phyloP scores from a whole-genome alignment of 2,888 invertebrate species.

The Nomada flava region DNA sequence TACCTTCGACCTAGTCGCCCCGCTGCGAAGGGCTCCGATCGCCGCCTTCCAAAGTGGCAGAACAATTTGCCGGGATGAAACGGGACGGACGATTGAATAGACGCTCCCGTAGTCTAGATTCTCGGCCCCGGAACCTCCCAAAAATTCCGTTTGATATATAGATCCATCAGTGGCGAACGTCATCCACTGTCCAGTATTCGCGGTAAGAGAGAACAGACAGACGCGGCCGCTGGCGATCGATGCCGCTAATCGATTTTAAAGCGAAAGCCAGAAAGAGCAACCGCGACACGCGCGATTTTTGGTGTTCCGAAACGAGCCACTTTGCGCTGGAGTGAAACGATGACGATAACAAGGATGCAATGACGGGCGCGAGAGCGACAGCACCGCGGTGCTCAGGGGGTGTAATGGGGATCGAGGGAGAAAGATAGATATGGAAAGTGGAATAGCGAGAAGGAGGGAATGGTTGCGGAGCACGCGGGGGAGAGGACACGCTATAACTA shows the following conservation, averaged over 20 bases:
- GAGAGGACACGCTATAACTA: constrained; percentile 70
- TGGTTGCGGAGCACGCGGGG: constrained; percentile 42
- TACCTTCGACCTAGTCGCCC: neutral
- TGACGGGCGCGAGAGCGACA: constrained; percentile 67
- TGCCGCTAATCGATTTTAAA: constrained; percentile 52
- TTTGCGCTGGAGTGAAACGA: constrained; percentile 68
- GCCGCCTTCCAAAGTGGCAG: too few species aligned
- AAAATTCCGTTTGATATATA: neutral
- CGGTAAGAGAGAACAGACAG: constrained; percentile 29
- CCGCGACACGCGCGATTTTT: constrained; percentile 54
- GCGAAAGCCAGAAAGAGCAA: constrained; percentile 57
- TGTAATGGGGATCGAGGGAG: constrained; percentile 43
- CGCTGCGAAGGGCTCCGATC: too few species aligned
- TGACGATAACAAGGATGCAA: constrained; percentile 73
- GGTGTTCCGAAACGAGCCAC: constrained; percentile 64
- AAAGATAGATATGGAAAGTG: constrained; percentile 3
- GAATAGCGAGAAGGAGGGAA: constrained; percentile 37
- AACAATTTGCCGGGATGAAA: too few species aligned
- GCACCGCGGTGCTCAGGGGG: constrained; percentile 48
- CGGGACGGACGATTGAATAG: too few species aligned
- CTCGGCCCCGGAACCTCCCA: neutral
- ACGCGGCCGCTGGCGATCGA: constrained; percentile 34
- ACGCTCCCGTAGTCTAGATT: too few species aligned
- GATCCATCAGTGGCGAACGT: constrained; percentile 26
- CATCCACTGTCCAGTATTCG: constrained; percentile 4